phyloP scores from a whole-genome alignment of 2,888 invertebrate genomes.

The Frankliniella intonsa region DNA sequence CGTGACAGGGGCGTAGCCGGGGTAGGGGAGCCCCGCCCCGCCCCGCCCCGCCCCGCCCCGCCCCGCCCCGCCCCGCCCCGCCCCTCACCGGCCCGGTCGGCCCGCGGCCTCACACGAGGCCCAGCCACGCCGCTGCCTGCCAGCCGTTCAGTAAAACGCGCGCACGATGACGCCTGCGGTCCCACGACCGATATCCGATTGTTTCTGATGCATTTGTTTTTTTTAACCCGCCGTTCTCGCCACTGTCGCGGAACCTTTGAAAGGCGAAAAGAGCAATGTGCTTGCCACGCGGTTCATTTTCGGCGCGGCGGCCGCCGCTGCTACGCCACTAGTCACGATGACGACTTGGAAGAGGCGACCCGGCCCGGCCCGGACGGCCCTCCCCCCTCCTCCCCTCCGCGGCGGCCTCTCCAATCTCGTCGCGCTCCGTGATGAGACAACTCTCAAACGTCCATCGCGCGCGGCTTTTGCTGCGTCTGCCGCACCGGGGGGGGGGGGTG shows the following conservation, averaged over 20 bases:
- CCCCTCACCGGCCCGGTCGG: not conserved
- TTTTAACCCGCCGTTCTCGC: no score
- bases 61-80: not conserved
- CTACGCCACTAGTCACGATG: not conserved
- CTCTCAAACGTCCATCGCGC: constrained; percentile 8
- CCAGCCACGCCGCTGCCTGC: no score
- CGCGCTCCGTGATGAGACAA: constrained; percentile 6
- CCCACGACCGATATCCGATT: no score
- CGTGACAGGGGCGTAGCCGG: no score
- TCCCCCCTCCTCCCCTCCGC: no score
- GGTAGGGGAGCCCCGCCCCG: not conserved
- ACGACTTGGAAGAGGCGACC: not conserved
- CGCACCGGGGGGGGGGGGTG: not conserved
- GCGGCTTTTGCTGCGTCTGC: not conserved
- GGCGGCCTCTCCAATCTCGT: not conserved
- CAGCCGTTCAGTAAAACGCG: no score
- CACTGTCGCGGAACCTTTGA: no score
- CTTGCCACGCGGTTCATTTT: not conserved
- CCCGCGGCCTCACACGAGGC: not conserved
- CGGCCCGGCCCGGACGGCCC: no score
- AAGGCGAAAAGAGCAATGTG: no score
- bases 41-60: not conserved
- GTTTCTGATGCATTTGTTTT: no score
- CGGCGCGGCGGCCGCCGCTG: not conserved
- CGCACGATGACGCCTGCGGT: no score